Base-by-base conservation (phyloP, 64 coral and sea anemone species). In the Stichodactyla mertensii region DNA sequence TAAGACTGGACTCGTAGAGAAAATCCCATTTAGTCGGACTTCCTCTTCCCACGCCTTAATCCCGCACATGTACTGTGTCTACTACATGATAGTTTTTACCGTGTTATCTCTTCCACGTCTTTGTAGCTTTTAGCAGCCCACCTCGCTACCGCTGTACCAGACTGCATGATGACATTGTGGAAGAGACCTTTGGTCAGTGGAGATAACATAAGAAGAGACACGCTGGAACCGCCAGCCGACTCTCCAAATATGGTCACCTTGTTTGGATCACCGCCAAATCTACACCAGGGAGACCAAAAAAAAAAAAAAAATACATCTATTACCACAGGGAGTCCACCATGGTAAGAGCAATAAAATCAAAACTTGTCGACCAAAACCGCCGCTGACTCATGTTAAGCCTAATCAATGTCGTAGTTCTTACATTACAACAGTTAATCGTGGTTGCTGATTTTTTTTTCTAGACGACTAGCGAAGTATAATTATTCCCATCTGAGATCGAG, bases 181-280 rank as follows among this genome's bases (percentile, higher is more conserved):
- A 61, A 91, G 6, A 91, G 56, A 7, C 89, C 89, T 51, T 45
- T 86, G 16, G 84, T 86, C 83, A 91, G 71, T 55, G 83, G 83
- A 22, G 89, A 91, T 55, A 91, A 26, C 89, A 91, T 86, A 6
- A 91, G 77, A 16, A 91, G 84, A 52, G 89, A 91, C 16, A 91
- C 83, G 56, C 89, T 80, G 0, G 78, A 28, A 24, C 69, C 84
- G 5, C 89, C 89, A 27, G 84, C 62, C 10, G 84, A 91, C 56
- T 57, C 45, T 74, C 89, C 89, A 86, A 91, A 91, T 86, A 91
- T 80, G 71, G 84, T 91, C 14, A 91, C 71, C 31, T 91, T 52
- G 9, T 62, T 77, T 18, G 89, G 89, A 64, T 91, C 59, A 16
- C 89, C 89, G 5, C 84, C 84, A 86, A 91, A 91, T 53, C 89